Percentiles rank a stretch among this genome's conserved stretches.
Evolutionary conservation across 2,888 invertebrate species (phyloP).

Genomic region (Drosophila mettleri): DNA sequence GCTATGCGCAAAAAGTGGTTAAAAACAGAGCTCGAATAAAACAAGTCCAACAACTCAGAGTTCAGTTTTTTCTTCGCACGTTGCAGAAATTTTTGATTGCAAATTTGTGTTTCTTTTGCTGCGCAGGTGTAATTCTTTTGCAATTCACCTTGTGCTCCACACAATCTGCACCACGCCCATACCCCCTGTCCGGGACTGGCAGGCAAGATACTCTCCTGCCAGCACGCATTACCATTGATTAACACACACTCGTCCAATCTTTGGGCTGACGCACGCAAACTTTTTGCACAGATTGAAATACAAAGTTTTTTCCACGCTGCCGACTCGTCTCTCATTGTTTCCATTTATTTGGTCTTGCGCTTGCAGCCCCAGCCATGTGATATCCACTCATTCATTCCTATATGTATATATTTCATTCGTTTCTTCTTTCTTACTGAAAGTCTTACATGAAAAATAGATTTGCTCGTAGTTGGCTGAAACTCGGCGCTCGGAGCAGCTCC

Average conservation of each 20-base stretch:
- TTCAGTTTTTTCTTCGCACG: constrained; percentile 25
- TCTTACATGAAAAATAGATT: constrained; percentile 75
- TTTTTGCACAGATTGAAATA: constrained; percentile 77
- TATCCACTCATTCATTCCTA: constrained; percentile 42
- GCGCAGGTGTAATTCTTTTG: constrained; percentile 36
- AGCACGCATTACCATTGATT: constrained; percentile 79
- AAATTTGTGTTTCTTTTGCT: constrained; percentile 64
- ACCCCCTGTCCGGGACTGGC: too few species aligned
- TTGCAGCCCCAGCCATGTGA: constrained; percentile 28
- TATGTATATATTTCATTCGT: constrained; percentile 47
- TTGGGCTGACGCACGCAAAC: constrained; percentile 49
- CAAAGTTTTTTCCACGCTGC: constrained; percentile 69
- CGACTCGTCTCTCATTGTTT: constrained; percentile 50
- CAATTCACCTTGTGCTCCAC: constrained; percentile 53
- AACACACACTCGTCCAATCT: constrained; percentile 71
- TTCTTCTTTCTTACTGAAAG: constrained; percentile 51
- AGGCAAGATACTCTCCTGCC: constrained; percentile 44
- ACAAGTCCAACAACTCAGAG: constrained; percentile 25
- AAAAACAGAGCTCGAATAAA: constrained; percentile 10
- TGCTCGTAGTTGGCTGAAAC: constrained; percentile 48
- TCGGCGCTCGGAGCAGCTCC: constrained; percentile 30
- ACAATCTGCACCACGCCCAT: background rate
- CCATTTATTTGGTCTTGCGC: constrained; percentile 67
- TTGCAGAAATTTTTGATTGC: constrained; percentile 70
- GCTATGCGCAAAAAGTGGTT: background rate